Evolutionary conservation across 2,113 vertebrate species (phyloP), one percentile per base, ranked within the genome.

Genomic region (Potamarius usumacintae): DNA sequence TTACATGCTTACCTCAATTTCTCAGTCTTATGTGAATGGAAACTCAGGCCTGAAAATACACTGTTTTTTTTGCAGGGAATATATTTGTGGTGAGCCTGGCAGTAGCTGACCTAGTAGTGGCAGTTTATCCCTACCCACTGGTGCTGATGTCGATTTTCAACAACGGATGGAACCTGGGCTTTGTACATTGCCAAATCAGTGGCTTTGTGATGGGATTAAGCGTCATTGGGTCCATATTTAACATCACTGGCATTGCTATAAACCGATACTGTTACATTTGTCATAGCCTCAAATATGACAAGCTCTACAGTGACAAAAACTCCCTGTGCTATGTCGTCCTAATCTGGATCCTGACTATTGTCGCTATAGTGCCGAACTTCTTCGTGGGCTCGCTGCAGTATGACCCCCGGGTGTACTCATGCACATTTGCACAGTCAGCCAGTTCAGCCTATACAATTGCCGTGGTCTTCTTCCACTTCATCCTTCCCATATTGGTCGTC

Each of bases 181-280:
- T 95, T 27, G 88, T 96, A 55, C 96, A 97, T 86, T 97, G 97
- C 92, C 96, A 97, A 88, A 90, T 96, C 76, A 97, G 96, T 78
- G 96, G 93, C 20, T 97, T 97, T 91, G 88, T 97, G 74, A 96
- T 97, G 96, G 97, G 97, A 67, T 58, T 97, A 82, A 97, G 97
- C 15, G 97, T 97, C 87, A 95, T 97, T 52, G 96, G 96, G 90
- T 97, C 96, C 0, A 93, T 97, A 90, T 97, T 97, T 94, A 97
- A 95, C 84, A 97, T 97, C 89, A 96, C 96, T 0, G 96, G 95
- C 88, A 97, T 97, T 52, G 97, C 97, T 81, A 90, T 97, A 85
- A 97, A 97, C 90, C 95, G 96, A 2, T 97, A 97, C 88, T 97
- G 97, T 92, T 97, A 96, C 85, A 96, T 97, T 92, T 97, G 96